phyloP scores from a whole-genome alignment of 2,113 vertebrate genomes.

The Sebastes schlegelii region DNA sequence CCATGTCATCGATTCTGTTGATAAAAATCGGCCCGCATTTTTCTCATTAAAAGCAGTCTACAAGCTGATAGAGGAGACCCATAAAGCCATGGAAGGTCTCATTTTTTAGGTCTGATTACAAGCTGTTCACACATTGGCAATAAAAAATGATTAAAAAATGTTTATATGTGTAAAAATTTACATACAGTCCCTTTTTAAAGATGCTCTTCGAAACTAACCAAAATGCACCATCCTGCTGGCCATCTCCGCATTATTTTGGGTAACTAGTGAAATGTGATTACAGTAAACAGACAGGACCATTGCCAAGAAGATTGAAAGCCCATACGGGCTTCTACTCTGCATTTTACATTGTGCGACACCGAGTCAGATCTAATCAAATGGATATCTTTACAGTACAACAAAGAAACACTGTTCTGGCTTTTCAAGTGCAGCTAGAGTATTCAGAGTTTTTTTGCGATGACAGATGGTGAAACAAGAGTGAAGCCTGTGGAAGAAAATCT shows the following conservation, averaged over 20 bases:
- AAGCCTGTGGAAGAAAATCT: slow-evolving; percentile 48
- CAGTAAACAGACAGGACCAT: background rate
- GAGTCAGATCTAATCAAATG: slow-evolving; percentile 35
- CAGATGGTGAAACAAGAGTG: slow-evolving; percentile 67
- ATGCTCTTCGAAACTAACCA: too few species aligned
- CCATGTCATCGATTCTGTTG: too few species aligned
- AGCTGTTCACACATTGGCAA: too few species aligned
- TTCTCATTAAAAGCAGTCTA: too few species aligned
- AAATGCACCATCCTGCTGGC: background rate
- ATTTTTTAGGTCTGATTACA: too few species aligned
- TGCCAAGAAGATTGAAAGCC: background rate
- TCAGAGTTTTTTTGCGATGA: slow-evolving; percentile 28
- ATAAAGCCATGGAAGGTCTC: too few species aligned
- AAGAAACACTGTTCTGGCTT: slow-evolving; percentile 57
- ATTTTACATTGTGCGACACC: slow-evolving; percentile 21
- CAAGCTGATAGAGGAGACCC: too few species aligned
- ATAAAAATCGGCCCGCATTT: too few species aligned
- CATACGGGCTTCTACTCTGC: background rate
- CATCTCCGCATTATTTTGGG: background rate
- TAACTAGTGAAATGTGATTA: background rate
- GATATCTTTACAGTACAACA: slow-evolving; percentile 50
- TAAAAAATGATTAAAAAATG: too few species aligned
- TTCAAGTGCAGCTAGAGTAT: slow-evolving; percentile 37
- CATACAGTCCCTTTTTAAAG: too few species aligned
- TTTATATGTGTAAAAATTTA: too few species aligned